These are phyloP conservation scores for Daphoenositta chrysoptera DNA, from an alignment of 2,113 vertebrate genomes.

Conservation along the genomic window DNA sequence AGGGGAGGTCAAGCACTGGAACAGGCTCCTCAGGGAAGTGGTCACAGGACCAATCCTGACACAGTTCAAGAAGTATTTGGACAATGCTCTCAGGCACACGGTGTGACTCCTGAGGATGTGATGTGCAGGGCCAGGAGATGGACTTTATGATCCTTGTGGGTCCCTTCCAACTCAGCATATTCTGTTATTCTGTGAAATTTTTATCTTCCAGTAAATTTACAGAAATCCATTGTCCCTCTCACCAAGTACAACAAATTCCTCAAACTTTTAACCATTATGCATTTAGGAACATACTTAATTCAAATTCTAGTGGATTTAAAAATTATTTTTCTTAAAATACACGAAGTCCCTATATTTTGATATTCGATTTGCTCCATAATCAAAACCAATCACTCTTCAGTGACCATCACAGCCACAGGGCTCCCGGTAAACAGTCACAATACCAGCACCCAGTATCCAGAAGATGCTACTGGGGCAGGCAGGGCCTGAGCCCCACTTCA, in stretches of 20 bases:
- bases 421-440: not conserved
- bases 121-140: not conserved
- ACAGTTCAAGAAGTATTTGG: not conserved
- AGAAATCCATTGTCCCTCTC: not conserved
- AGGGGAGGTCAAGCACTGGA: too few species aligned
- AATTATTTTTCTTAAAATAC: not conserved
- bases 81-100: not conserved
- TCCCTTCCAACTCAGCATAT: not conserved
- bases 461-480: not conserved
- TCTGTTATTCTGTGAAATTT: not conserved
- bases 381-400: not conserved
- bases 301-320: not conserved
- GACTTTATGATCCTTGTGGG: not conserved
- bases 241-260: not conserved
- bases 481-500: not conserved
- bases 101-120: not conserved
- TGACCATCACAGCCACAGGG: not conserved
- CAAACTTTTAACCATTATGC: not conserved
- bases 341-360: not conserved
- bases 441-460: not conserved
- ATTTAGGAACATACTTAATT: not conserved
- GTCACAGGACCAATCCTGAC: not conserved
- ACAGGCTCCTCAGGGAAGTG: not conserved
- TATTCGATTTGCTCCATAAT: not conserved
- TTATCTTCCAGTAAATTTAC: not conserved